Evolutionary conservation across 1,140 invertebrate species (phyloP), one percentile per base, ranked within the genome.

Genomic region (Leptinotarsa lineolata): DNA sequence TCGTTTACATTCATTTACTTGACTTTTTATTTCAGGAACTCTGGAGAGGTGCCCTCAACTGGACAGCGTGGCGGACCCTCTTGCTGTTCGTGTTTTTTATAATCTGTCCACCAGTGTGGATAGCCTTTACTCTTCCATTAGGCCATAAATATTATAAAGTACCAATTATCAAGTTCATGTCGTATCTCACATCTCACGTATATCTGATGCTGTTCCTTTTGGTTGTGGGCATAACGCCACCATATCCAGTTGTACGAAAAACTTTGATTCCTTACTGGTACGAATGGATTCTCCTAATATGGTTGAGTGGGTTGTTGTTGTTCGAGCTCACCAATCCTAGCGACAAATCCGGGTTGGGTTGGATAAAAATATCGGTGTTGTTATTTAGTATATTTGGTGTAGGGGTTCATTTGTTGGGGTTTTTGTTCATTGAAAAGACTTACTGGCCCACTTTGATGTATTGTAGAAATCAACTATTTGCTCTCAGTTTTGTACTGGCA

Each of bases 131-230:
- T 46, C 89, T 99, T 78, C 97, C 97, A 13, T 86, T 99, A 76
- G 95, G 95, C 21, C 96, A 97, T 86, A 94, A 94, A 84, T 98
- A 97, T 85, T 95, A 97, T 88, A 96, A 95, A 87, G 92, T 94
- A 79, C 98, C 98, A 20, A 98, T 99, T 77, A 98, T 99, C 81
- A 99, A 99, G 86, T 99, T 99, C 85, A 98, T 99, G 94, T 97
- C 97, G 15, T 98, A 99, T 86, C 89, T 99, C 67, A 98, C 97
- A 1, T 99, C 98, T 1, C 98, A 99, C 86, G 92, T 99, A 77
- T 98, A 98, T 85, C 90, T 99, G 68, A 98, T 99, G 92, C 86
- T 96, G 64, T 91, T 99, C 75, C 90, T 99, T 76, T 90, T 93
- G 68, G 87, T 98, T 70, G 95, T 95, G n/a, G 94, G 93, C 39